Base-by-base conservation (phyloP, 1,140 invertebrate genomes). In the Carposina sasakii region DNA sequence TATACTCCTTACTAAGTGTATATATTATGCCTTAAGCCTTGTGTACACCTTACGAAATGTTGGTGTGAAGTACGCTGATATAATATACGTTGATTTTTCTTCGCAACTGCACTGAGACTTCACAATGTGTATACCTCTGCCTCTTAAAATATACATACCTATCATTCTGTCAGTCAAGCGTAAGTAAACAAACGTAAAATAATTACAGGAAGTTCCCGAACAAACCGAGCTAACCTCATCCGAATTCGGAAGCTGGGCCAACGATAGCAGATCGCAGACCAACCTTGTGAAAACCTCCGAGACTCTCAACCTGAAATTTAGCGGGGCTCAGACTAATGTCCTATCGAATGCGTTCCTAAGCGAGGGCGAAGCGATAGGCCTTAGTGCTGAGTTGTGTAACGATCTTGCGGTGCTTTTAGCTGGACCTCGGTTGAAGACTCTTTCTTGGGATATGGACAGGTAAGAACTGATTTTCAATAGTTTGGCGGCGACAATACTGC, bases 401-500 rank as follows among this genome's bases (percentile, higher is more conserved):
- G 88, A 90, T 63, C 65, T 90, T n/a, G 78, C 85, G n/a, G 85
- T 87, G 10, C 66, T 90, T 45, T 59, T 90, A 3, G 87, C 86
- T 36, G 84, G 86, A 46, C 87, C 88, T 3, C 70, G 89, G 17
- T 81, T 87, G 39, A 87, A 89, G 59, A 84, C 84, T 8, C 66
- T 90, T 1, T 86, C 81, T 6, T 90, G 89, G 88, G 81, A 83
- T 39, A 74, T 86, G 47, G 84, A 86, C 44, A 88, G 88, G 88
- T 86, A 31, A 55, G 54, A 8, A 20, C n/a, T 26, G n/a, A 2
- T 16, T 1, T 16, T 26, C 12, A 26, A n/a, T n/a, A n/a, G n/a
- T n/a, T n/a, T n/a, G n/a, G n/a, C n/a, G n/a, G n/a, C n/a, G n/a
- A n/a, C n/a, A n/a, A n/a, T n/a, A n/a, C n/a, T n/a, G n/a, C n/a